Evolutionary conservation across 1,140 invertebrate species (phyloP), one percentile per base, ranked within the genome.

Genomic region (Mylabris phalerata): DNA sequence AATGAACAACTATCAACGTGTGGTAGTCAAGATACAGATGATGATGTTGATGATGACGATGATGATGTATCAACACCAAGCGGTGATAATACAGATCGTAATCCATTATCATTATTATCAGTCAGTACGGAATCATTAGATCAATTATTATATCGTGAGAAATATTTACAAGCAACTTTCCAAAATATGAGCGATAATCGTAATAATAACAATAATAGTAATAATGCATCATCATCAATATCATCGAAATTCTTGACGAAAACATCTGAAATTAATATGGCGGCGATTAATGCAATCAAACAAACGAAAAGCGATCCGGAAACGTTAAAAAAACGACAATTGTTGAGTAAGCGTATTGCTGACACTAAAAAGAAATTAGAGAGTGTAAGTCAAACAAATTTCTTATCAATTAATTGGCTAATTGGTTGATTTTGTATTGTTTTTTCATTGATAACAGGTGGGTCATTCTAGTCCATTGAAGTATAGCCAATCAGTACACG

Each of bases 341-440:
- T 94, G 72, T 75, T 95, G 46, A 82, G 89, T 62, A 84, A 89
- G 70, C 81, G 90, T 68, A 90, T 94, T 71, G 85, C 90, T 69
- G 92, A 94, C 76, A 93, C 92, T 0, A 83, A 89, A 71, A 83
- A 86, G 66, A 92, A 93, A 76, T 75, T 95, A 47, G 89, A 94
- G 79, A 93, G 85, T 75, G 92, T 94, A 75, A 83, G 84, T 83
- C 24, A 4, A 50, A 45, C 9, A 51, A 44, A 56, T 48, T 44
- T 45, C 50, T 59, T 19, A 19, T 19, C 19, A 19, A 19, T 19
- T 19, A 19, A 19, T 62, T 61, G 67, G 73, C 57, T 69, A 90
- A 87, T 84, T 89, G 62, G 86, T 87, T 50, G 86, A 86, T 71
- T 80, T 80, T 67, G 85, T 10, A 2, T 48, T 50, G 9, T 48